Evolutionary conservation across 2,888 invertebrate genomes (phyloP).

Genomic region (Camptogramma bilineatum): DNA sequence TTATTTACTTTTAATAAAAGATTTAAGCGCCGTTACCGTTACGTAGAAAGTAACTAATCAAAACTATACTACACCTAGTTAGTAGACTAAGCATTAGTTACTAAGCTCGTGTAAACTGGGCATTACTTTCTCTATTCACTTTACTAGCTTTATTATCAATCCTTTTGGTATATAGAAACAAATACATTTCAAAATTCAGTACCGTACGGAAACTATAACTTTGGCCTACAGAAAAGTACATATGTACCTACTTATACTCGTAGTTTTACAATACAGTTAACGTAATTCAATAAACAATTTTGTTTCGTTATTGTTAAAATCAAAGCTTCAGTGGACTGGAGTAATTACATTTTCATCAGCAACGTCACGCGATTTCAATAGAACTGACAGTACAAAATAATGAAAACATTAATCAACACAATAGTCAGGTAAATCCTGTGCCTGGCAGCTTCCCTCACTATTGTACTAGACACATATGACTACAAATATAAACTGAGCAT

Average conservation of each 20-base stretch:
- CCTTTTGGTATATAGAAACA: conserved; percentile 6
- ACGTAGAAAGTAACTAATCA: no score
- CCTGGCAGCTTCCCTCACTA: conserved; percentile 37
- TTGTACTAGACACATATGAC: not conserved
- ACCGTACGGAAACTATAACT: not conserved
- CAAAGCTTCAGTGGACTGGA: not conserved
- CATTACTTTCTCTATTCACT: not conserved
- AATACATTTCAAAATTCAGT: not conserved
- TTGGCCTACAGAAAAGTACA: not conserved
- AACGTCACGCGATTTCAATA: conserved; percentile 17
- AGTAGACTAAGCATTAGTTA: not conserved
- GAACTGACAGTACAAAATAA: conserved; percentile 34
- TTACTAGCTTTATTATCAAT: conserved; percentile 6
- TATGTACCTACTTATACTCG: not conserved
- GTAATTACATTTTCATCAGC: conserved; percentile 6
- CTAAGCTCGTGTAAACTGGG: not conserved
- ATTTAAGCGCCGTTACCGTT: no score
- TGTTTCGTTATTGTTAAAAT: not conserved
- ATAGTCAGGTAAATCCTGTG: conserved; percentile 52
- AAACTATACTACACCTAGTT: no score
- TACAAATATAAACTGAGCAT: not conserved
- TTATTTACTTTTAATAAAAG: no score
- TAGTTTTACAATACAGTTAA: not conserved
- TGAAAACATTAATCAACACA: conserved; percentile 53
- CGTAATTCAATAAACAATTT: not conserved